Conservation (phyloP, 2,797 vertebrate species). For the Sebastes steindachneri region DNA sequence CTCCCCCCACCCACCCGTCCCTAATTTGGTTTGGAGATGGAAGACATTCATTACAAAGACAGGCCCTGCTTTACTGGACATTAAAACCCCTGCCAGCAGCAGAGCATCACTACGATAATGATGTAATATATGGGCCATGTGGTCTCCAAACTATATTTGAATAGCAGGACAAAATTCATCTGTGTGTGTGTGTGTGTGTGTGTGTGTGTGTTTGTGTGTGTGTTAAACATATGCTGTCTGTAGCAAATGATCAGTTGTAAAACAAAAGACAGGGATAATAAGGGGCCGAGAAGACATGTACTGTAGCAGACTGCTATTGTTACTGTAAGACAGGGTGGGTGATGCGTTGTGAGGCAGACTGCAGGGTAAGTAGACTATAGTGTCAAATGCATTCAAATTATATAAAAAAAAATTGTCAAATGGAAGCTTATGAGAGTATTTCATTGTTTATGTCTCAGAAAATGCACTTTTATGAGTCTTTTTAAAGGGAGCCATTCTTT, state of each 20-base stretch:
- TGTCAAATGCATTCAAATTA: background rate
- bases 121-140: conserved; percentile 11
- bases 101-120: conserved; percentile 26
- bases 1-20: conserved; percentile 64
- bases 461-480: background rate
- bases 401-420: background rate
- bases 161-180: background rate
- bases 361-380: background rate
- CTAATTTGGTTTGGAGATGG: conserved; percentile 72
- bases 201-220: background rate
- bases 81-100: conserved; percentile 35
- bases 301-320: conserved; percentile 32
- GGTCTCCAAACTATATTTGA: conserved; percentile 10
- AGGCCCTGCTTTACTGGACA: conserved; percentile 41
- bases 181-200: background rate
- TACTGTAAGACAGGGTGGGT: conserved; percentile 18
- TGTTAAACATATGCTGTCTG: conserved; percentile 39
- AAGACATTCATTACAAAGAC: conserved; percentile 70
- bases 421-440: background rate
- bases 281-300: conserved; percentile 7
- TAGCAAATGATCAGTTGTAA: conserved; percentile 37
- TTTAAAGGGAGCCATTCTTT: background rate
- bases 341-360: conserved; percentile 18
- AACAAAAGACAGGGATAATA: conserved; percentile 39
- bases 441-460: background rate